Evolutionary conservation across 2,113 vertebrate genomes (phyloP), one percentile per base, ranked within the genome.

Genomic region (Motacilla alba): DNA sequence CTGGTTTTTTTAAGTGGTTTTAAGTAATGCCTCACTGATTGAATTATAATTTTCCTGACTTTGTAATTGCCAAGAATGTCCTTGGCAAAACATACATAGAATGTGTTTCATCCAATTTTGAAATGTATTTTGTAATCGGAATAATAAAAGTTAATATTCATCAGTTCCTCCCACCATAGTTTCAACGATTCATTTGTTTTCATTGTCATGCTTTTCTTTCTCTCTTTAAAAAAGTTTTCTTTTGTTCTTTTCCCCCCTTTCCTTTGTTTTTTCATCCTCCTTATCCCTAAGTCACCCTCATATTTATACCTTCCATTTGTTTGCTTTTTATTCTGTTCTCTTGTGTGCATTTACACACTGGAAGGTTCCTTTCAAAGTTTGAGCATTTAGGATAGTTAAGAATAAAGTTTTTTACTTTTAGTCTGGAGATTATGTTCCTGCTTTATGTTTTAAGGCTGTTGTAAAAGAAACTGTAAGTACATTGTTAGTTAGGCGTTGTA

Each of bases 51-150:
- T 91, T 94, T 91, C 83, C 83, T 78, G 83, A 91, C 60, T 93
- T 92, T 64, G 47, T 92, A 84, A 91, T 74, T 95, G 94, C 94
- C 91, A 97, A 95, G 93, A 95, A 97, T 96, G 94, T 97, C 87
- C 94, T 96, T 97, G 96, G 95, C 95, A 96, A 96, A 96, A 93
- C 60, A 63, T 87, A 86, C 86, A 72, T 60, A 87, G 80, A 78
- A 39, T 56, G 76, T 81, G 66, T 89, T 96, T 93, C 86, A 78
- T 95, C 86, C 86, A 90, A 70, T 89, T 96, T 93, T 93, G 91
- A 94, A 96, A 90, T 67, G n/a, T 90, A 83, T 94, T 94, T 96
- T 93, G 94, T 92, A 97, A 97, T 97, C 86, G 6, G 10, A 94
- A 95, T 93, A 92, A 96, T 92, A 93, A 66, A 96, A 89, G 76